Evolutionary conservation across 1,140 invertebrate species (phyloP), one percentile per base, ranked within the genome.

Genomic region (Drosophila nannoptera): DNA sequence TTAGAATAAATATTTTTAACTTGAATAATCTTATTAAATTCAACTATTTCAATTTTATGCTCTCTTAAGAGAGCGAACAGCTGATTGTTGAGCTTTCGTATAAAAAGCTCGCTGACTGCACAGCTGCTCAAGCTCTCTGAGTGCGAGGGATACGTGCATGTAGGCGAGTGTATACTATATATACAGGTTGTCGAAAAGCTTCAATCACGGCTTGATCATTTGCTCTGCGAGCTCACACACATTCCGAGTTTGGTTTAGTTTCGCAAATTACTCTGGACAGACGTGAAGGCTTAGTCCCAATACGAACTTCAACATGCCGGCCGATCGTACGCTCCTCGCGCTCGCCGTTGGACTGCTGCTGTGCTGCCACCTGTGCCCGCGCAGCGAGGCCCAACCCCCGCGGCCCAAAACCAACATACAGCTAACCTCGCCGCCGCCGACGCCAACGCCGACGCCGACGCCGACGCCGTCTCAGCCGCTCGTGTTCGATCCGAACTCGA

Each of bases 201-300:
- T 33, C 0, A 5, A 8, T 29, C 35, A 8, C n/a, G 22, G 9
- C 29, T 58, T 7, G 11, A 50, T 22, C 31, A 8, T n/a, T 14
- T 16, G 7, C 11, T 33, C 16, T 12, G 31, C 32, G 7, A 40
- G 8, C 2, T 9, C 29, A 38, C 5, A 7, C 42, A 9, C 11
- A 12, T 22, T 22, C 22, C 5, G 32, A 55, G 7, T 29, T 43
- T 50, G 2, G 42, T 50, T 71, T 49, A 71, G 69, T 71, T 48
- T 49, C 12, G 8, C 48, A 8, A 12, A 4, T n/a, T 4, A 42
- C 55, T 14, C 16, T 38, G 55, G 5, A 11, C 29, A 38, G 40
- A n/a, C 49, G 55, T 55, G 50, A 42, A 55, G 36, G n/a, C 63
- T 43, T 40, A 35, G 16, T n/a, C 31, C 14, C 7, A 14, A 16